phyloP scores from a whole-genome alignment of 2,888 invertebrate genomes.

The Papilio demoleus region DNA sequence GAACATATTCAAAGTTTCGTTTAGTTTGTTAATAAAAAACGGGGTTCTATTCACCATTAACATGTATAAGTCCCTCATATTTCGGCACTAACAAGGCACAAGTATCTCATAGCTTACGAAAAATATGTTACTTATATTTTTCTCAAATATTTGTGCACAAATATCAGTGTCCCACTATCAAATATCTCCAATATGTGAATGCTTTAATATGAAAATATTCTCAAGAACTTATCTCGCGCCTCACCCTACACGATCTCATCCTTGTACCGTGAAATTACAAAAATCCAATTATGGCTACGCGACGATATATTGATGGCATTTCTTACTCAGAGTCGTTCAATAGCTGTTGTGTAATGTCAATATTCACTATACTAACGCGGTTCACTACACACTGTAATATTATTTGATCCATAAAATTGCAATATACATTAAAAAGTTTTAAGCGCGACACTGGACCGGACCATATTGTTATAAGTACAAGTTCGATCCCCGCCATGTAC shows the following conservation, averaged over 20 bases:
- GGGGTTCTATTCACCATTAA: no score
- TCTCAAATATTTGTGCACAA: neutral
- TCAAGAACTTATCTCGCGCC: neutral
- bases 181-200: slow-evolving; percentile 6
- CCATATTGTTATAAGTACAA: no score
- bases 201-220: slow-evolving; percentile 7
- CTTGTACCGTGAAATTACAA: slow-evolving; percentile 34
- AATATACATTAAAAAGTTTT: no score
- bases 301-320: slow-evolving; percentile 30
- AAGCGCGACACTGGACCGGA: no score
- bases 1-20: no score
- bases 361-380: neutral
- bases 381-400: neutral
- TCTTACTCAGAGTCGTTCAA: slow-evolving; percentile 17
- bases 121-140: no score
- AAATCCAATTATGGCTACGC: slow-evolving; percentile 26
- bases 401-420: neutral
- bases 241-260: slow-evolving; percentile 5
- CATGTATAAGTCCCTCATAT: no score
- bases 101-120: no score
- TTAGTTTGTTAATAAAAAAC: no score
- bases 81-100: no score
- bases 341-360: slow-evolving; percentile 10
- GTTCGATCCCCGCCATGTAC: no score
- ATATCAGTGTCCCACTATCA: neutral